Evolutionary conservation across 2,888 invertebrate species (phyloP).

Genomic region (Stomorhina lunata): DNA sequence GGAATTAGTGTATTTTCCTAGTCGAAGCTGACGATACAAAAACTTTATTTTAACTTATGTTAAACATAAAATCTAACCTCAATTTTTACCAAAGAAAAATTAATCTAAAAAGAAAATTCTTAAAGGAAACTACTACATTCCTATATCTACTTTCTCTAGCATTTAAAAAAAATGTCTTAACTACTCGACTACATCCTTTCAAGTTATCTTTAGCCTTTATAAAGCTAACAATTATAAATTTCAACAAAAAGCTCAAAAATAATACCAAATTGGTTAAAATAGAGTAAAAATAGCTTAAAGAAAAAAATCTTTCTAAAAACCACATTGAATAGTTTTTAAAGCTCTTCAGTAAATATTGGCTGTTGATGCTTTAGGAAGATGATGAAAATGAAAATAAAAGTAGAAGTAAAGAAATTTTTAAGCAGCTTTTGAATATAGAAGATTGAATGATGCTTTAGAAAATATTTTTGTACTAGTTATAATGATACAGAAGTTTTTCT

Average conservation of each 20-base stretch:
- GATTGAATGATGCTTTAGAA: constrained; percentile 14
- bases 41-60: not conserved
- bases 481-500: not conserved
- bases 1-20: too few species aligned
- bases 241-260: not conserved
- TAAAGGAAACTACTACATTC: too few species aligned
- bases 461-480: too few species aligned
- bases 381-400: not conserved
- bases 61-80: not conserved
- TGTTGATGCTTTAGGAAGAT: not conserved
- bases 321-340: constrained; percentile 47
- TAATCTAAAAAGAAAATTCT: too few species aligned
- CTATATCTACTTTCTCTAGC: too few species aligned
- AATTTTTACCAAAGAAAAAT: not conserved
- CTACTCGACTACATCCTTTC: too few species aligned
- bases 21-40: too few species aligned
- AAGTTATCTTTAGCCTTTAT: too few species aligned
- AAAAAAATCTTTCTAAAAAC: constrained; percentile 18
- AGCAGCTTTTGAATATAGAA: not conserved
- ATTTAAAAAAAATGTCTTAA: too few species aligned
- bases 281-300: not conserved
- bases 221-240: too few species aligned
- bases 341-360: constrained; percentile 50
- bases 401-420: too few species aligned
- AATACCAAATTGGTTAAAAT: not conserved